Conservation (phyloP, 2,888 invertebrate species). For the Lepidonotus clava region DNA sequence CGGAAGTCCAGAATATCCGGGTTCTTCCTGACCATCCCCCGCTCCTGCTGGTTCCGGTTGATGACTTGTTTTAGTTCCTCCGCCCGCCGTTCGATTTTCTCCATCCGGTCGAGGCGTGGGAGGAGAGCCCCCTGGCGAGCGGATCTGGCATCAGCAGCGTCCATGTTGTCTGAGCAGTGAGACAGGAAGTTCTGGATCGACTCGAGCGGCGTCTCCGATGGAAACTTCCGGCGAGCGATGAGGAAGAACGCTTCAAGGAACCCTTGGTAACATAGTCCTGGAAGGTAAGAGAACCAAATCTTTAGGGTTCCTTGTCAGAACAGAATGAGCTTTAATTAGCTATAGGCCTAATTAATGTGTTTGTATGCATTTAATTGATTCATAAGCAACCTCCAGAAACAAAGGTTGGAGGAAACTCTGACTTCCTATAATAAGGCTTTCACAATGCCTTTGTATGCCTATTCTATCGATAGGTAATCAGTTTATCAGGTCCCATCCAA, state of each 20-base stretch:
- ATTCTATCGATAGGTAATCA: too few relatives aligned
- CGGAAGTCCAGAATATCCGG: slow-evolving; percentile 8
- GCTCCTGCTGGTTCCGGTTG: not conserved
- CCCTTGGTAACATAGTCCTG: slow-evolving; percentile 77
- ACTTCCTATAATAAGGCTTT: too few relatives aligned
- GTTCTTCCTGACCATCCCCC: not conserved
- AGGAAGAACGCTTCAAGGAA: slow-evolving; percentile 77
- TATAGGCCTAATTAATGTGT: too few relatives aligned
- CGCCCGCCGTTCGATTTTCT: not conserved
- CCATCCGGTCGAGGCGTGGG: not conserved
- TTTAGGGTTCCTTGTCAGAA: too few relatives aligned
- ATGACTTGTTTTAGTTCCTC: not conserved
- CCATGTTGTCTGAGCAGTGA: slow-evolving; percentile 52
- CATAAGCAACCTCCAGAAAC: too few relatives aligned
- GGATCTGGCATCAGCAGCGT: not conserved
- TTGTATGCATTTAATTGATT: too few relatives aligned
- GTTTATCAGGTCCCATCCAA: too few relatives aligned
- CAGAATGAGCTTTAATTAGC: too few relatives aligned
- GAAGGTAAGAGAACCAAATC: slow-evolving; percentile 49
- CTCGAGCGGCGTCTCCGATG: slow-evolving; percentile 19
- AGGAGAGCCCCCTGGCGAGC: not conserved
- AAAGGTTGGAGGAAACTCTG: too few relatives aligned
- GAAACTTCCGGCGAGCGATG: slow-evolving; percentile 72
- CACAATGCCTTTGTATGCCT: too few relatives aligned
- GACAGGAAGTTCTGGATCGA: slow-evolving; percentile 52